Percentiles rank a stretch among this genome's conserved stretches.
phyloP scores from a whole-genome alignment of 2,113 vertebrate species.

The Pomatostomus ruficeps region DNA sequence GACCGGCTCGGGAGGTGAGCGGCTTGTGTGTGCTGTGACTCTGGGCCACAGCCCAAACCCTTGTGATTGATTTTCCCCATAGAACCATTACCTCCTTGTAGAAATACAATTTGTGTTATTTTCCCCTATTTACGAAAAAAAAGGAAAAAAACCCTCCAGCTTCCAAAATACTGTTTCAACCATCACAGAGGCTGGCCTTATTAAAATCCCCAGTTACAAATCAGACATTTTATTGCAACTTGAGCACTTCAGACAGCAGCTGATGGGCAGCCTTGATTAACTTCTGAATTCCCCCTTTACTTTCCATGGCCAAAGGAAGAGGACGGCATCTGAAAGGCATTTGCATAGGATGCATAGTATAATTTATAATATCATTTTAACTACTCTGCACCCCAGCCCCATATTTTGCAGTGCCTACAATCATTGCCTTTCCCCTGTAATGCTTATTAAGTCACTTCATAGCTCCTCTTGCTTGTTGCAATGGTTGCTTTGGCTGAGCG shows the following conservation, averaged over 20 bases:
- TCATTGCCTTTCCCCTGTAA: background rate
- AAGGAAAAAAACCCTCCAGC: rapidly evolving
- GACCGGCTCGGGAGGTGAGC: slow-evolving; percentile 86
- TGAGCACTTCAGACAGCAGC: background rate
- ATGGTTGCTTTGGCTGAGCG: background rate
- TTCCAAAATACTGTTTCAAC: background rate
- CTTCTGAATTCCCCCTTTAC: background rate
- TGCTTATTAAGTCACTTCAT: background rate
- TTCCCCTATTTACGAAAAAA: background rate
- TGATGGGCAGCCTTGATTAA: background rate
- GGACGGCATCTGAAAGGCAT: background rate
- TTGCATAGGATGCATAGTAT: background rate
- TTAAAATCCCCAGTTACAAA: background rate
- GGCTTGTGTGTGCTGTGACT: background rate
- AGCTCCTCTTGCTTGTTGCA: background rate
- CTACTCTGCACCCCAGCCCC: background rate
- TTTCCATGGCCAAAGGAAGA: background rate
- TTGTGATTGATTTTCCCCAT: background rate
- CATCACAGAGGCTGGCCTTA: background rate
- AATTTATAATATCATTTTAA: background rate
- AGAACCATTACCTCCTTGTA: rapidly evolving
- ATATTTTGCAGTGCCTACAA: background rate
- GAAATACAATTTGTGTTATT: background rate
- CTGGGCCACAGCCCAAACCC: background rate
- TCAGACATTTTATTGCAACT: background rate